Percentiles rank a stretch among this genome's conserved stretches.
These are phyloP conservation scores for Drosophila tanythrix DNA, from an alignment of 2,888 invertebrate genomes.

Conservation along the genomic window DNA sequence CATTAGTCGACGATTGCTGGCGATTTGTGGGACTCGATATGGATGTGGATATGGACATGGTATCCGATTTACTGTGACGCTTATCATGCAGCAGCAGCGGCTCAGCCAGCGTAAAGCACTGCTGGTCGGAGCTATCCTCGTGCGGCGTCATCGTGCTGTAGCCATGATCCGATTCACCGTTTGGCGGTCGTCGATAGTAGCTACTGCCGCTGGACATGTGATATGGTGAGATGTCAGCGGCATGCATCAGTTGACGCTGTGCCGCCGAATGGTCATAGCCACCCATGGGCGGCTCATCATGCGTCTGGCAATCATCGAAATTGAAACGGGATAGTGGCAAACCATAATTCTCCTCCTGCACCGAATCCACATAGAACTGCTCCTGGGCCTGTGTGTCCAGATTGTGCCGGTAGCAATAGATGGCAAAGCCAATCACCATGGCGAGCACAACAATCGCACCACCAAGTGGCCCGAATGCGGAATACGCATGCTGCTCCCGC, in stretches of 20 bases:
- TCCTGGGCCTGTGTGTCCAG: conserved; percentile 83
- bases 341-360: conserved; percentile 86
- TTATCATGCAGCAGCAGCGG: conserved; percentile 87
- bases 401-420: conserved; percentile 93
- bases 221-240: conserved; percentile 91
- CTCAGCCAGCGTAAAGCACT: conserved; percentile 90
- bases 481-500: conserved; percentile 86
- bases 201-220: conserved; percentile 89
- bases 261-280: conserved; percentile 80
- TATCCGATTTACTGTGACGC: conserved; percentile 87
- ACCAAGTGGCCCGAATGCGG: conserved; percentile 94
- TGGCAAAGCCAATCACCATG: conserved; percentile 91
- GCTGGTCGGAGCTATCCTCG: conserved; percentile 94
- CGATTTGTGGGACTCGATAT: conserved; percentile 85
- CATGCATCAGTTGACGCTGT: conserved; percentile 88
- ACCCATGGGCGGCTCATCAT: conserved; percentile 83
- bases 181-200: conserved; percentile 91
- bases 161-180: conserved; percentile 93
- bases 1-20: conserved; percentile 56
- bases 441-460: conserved; percentile 94
- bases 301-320: conserved; percentile 88
- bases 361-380: conserved; percentile 86
- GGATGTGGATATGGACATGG: conserved; percentile 86
- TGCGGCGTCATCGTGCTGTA: conserved; percentile 97
- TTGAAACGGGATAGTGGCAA: conserved; percentile 91